Evolutionary conservation across 2,888 invertebrate genomes (phyloP), one percentile per base, ranked within the genome.

Genomic region (Drosophila affinis): DNA sequence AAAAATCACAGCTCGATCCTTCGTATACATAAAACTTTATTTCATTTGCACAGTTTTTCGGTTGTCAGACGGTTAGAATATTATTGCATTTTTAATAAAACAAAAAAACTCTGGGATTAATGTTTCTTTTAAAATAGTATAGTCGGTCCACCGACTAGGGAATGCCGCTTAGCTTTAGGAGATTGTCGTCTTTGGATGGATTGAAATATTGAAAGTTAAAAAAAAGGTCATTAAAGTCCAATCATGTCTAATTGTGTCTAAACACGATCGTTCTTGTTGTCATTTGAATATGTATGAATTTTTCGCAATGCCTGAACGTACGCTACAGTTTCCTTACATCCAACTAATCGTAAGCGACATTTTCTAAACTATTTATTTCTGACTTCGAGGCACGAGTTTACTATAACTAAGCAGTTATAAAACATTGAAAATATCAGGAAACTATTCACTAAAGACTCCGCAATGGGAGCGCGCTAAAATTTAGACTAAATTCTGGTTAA

Each of bases 311-410:
- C 24, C 52, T 7, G 12, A 48, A 10, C 39, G 39, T 39, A 62
- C 39, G 47, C 34, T 3, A 29, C 5, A 7, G 3, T 6, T 46
- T 12, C 10, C 9, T 44, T 7, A 4, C 9, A 1, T 24, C 1
- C 0, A 9, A 10, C 14, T 18, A 21, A 9, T 12, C 24, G n/a
- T 14, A 53, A 53, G 53, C 51, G 62, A 62, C 63, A 70, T 59
- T 61, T 39, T n/a, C 61, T 27, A n/a, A 14, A 61, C 45, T 24
- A 39, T 53, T 69, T 56, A 58, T 56, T 56, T 49, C 59, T 72
- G 57, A 62, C 55, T 62, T 60, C 84, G 84, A 81, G 81, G 81
- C 88, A 81, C 88, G 56, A 77, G 80, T 75, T 62, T 48, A 48
- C 65, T 88, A 21, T 21, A 21, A 21, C 21, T 21, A 21, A 21